A percentile compares a stretch with the other conserved stretches of the same genome.
phyloP scores from a whole-genome alignment of 35 echinoderm and acorn worm genomes.

The Nesometra sesokonis region DNA sequence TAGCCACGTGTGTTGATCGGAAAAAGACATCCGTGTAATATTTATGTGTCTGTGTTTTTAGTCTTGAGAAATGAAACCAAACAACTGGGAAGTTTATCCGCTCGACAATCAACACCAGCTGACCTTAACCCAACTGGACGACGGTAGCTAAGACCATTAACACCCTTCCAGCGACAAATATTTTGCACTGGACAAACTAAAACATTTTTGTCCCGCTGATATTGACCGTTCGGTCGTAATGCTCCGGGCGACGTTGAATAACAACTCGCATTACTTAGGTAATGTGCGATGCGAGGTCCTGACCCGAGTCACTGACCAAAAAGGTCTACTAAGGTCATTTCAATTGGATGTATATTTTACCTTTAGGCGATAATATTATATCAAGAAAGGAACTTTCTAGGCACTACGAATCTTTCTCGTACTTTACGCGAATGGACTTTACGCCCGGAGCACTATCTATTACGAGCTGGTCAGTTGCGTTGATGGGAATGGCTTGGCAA shows the following conservation, averaged over 20 bases:
- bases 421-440: not conserved
- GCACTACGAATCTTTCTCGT: not conserved
- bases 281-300: not conserved
- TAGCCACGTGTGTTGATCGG: not conserved
- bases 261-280: not conserved
- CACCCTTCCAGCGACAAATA: not conserved
- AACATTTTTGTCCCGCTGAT: not conserved
- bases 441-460: not conserved
- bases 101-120: not conserved
- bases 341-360: not conserved
- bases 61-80: not conserved
- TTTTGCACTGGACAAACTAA: not conserved
- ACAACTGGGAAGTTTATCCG: not conserved
- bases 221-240: not conserved
- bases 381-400: not conserved
- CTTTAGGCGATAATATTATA: not conserved
- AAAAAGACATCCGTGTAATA: not conserved
- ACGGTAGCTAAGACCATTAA: not conserved
- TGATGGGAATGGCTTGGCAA: not conserved
- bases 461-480: not conserved
- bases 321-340: not conserved
- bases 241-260: not conserved
- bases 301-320: not conserved
- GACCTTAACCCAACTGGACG: not conserved
- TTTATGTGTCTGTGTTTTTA: not conserved